phyloP scores from a whole-genome alignment of 1,140 invertebrate species.

The Protaetia brevitarsis region DNA sequence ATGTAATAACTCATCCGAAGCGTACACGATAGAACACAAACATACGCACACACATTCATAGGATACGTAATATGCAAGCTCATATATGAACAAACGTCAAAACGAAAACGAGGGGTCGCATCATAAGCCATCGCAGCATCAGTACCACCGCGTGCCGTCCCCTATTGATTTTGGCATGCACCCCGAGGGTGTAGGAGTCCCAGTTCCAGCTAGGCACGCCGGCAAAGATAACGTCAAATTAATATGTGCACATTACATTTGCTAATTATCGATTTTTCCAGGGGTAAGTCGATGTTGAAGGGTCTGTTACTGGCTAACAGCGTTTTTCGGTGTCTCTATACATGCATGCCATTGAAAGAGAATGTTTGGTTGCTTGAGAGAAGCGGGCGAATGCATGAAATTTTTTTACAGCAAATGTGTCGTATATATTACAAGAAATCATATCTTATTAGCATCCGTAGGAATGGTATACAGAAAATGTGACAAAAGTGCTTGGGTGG shows the following conservation, averaged over 20 bases:
- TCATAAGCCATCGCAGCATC: conserved; percentile 1
- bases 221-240: conserved; percentile 14
- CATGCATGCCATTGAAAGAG: too few relatives aligned
- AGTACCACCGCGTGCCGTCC: background rate
- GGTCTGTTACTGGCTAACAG: background rate
- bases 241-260: conserved; percentile 17
- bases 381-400: too few relatives aligned
- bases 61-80: too few relatives aligned
- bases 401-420: too few relatives aligned
- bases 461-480: too few relatives aligned
- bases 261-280: conserved; percentile 10
- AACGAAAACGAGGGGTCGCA: conserved; percentile 1
- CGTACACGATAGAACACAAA: background rate
- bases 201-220: background rate
- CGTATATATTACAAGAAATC: too few relatives aligned
- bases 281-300: background rate
- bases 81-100: background rate
- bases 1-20: background rate
- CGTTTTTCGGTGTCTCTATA: too few relatives aligned
- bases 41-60: background rate
- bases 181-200: conserved; percentile 13
- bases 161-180: conserved; percentile 16
- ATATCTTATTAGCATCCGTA: too few relatives aligned
- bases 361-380: too few relatives aligned
- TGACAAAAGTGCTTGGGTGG: too few relatives aligned